These are phyloP conservation scores for Struthio camelus DNA, from an alignment of 2,113 vertebrate species.

Conservation along the genomic window DNA sequence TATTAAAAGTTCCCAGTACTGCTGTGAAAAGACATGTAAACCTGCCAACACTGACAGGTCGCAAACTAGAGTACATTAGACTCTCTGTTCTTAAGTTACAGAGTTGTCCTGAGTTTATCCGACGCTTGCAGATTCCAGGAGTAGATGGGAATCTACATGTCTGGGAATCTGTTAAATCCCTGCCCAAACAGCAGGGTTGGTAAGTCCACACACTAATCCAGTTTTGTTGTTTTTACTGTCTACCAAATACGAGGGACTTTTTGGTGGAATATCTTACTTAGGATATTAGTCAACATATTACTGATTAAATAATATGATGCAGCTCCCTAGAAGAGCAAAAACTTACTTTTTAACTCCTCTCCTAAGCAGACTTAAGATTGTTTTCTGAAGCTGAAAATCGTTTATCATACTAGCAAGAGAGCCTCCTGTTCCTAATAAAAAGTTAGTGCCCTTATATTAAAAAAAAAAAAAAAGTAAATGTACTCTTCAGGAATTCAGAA, in stretches of 20 bases:
- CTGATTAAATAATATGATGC: not conserved
- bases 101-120: not conserved
- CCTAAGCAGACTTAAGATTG: not conserved
- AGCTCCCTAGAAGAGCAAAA: not conserved
- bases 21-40: not conserved
- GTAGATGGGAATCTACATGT: slow-evolving; percentile 37
- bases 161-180: slow-evolving; percentile 55
- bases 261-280: not conserved
- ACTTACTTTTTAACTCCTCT: not conserved
- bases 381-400: not conserved
- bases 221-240: slow-evolving; percentile 19
- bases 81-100: not conserved
- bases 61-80: not conserved
- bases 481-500: not conserved
- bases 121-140: slow-evolving; percentile 10
- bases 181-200: slow-evolving; percentile 47
- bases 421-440: not conserved
- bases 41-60: not conserved
- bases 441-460: not conserved
- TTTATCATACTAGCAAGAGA: not conserved
- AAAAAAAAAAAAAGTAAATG: not conserved
- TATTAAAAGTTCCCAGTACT: not conserved
- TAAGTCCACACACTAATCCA: slow-evolving; percentile 19
- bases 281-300: not conserved
- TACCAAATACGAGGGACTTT: slow-evolving; percentile 5